These are phyloP conservation scores for Heliopora coerulea DNA, from an alignment of 92 coral and sea anemone species.

Conservation along the genomic window DNA sequence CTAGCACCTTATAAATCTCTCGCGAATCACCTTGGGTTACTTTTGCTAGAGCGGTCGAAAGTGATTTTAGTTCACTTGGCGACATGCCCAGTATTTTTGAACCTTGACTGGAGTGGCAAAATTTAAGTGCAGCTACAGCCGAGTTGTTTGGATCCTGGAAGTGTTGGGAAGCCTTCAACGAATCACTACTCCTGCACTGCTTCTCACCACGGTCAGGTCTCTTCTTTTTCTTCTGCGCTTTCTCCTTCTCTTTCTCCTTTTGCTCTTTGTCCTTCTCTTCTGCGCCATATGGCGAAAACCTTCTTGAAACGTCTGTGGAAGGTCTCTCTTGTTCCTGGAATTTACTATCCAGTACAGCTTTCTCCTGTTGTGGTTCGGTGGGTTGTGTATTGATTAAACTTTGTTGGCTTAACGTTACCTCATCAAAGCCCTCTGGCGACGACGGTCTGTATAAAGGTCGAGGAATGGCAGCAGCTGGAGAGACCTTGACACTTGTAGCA, in stretches of 20 bases:
- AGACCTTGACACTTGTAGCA: not conserved
- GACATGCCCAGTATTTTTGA: slow-evolving; percentile 24
- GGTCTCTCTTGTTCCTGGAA: slow-evolving; percentile 15
- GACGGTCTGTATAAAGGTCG: slow-evolving; percentile 27
- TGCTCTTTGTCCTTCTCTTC: slow-evolving; percentile 8
- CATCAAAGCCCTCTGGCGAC: slow-evolving; percentile 25
- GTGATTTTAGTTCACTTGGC: slow-evolving; percentile 14
- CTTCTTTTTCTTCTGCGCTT: not conserved
- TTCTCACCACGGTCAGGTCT: not conserved
- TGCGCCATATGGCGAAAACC: slow-evolving; percentile 43
- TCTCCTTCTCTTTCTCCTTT: slow-evolving; percentile 2
- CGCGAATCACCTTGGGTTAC: slow-evolving; percentile 29
- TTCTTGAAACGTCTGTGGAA: slow-evolving; percentile 8
- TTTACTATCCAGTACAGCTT: slow-evolving; percentile 35
- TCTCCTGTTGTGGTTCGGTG: slow-evolving; percentile 55
- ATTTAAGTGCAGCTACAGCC: slow-evolving; percentile 25
- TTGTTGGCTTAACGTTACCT: slow-evolving; percentile 2
- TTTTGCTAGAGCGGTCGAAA: slow-evolving; percentile 25
- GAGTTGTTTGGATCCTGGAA: slow-evolving; percentile 20
- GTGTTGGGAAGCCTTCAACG: too few species aligned
- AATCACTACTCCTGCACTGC: not conserved
- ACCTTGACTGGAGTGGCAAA: slow-evolving; percentile 36
- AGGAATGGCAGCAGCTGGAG: slow-evolving; percentile 16
- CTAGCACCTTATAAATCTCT: slow-evolving; percentile 36
- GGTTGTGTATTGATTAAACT: slow-evolving; percentile 24